Conservation (phyloP, 2,888 invertebrate genomes). For the Spatulosminthurus flaviceps region DNA sequence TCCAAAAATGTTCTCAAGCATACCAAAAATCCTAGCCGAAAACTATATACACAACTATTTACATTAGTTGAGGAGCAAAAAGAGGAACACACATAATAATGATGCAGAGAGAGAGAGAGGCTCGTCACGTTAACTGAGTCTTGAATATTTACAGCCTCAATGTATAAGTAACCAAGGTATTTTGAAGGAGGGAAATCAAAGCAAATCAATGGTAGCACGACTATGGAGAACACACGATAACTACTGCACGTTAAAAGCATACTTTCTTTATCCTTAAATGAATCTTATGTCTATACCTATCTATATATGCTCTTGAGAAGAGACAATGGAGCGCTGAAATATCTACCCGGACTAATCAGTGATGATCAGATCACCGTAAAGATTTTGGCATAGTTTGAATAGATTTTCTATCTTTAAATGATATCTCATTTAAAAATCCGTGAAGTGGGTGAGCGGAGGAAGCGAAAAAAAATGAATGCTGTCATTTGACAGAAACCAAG, state of each 20-base stretch:
- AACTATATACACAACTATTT: neutral
- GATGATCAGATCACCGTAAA: constrained; percentile 3
- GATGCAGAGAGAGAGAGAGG: neutral
- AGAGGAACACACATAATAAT: constrained; percentile 1
- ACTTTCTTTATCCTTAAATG: neutral
- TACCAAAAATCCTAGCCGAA: neutral
- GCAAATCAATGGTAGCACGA: neutral
- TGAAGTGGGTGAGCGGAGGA: constrained; percentile 21
- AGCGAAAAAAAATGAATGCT: neutral
- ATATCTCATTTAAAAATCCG: neutral
- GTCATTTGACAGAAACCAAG: constrained; percentile 26
- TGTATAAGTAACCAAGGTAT: neutral
- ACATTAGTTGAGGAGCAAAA: neutral
- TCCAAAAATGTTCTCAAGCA: constrained; percentile 7
- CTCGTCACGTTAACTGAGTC: constrained; percentile 8
- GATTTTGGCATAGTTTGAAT: constrained; percentile 1
- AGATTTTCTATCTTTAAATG: neutral
- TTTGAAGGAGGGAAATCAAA: constrained; percentile 4
- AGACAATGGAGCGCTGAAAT: neutral
- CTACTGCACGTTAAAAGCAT: no score
- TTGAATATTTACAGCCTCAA: neutral
- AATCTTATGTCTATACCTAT: neutral
- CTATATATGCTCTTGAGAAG: neutral
- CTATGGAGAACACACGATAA: no score
- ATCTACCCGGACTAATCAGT: neutral